Conservation (phyloP, 2,797 vertebrate species). For the Gobionotothen gibberifrons region DNA sequence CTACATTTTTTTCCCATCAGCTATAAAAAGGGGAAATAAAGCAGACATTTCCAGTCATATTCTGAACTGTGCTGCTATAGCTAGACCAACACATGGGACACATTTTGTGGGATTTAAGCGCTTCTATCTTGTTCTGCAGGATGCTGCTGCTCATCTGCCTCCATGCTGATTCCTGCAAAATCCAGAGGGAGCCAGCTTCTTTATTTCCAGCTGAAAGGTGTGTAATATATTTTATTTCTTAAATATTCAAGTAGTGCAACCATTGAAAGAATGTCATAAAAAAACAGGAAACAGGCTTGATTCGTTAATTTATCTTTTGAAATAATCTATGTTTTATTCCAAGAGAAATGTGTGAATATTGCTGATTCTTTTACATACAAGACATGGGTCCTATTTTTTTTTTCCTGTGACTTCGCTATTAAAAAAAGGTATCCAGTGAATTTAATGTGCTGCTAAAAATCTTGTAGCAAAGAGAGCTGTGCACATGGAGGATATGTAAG, state of each 20-base stretch:
- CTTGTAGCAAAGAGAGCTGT: conserved; percentile 24
- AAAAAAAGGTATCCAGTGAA: conserved; percentile 5
- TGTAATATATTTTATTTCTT: conserved; percentile 76
- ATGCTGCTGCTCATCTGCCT: conserved; percentile 76
- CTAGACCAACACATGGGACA: conserved; percentile 78
- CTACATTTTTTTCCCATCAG: conserved; percentile 99
- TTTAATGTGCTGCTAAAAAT: conserved; percentile 27
- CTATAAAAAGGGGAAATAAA: conserved; percentile 99
- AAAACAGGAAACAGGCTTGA: conserved; percentile 18
- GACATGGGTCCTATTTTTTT: conserved; percentile 1
- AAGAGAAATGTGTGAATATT: conserved; percentile 19
- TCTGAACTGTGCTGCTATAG: conserved; percentile 92
- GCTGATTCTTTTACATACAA: conserved; percentile 40
- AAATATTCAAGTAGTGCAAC: conserved; percentile 53
- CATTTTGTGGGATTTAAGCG: conserved; percentile 86
- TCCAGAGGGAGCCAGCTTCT: conserved; percentile 79
- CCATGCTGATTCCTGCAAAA: conserved; percentile 74
- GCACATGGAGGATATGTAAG: conserved; percentile 46
- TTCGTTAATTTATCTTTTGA: conserved; percentile 10
- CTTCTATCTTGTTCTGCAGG: conserved; percentile 57
- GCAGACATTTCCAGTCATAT: conserved; percentile 98
- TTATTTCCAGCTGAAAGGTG: conserved; percentile 86
- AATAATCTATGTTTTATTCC: background rate
- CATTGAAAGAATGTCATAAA: conserved; percentile 25
- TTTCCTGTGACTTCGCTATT: background rate